These are phyloP conservation scores for Epinephelus fuscoguttatus DNA, from an alignment of 2,113 vertebrate species.

Conservation along the genomic window DNA sequence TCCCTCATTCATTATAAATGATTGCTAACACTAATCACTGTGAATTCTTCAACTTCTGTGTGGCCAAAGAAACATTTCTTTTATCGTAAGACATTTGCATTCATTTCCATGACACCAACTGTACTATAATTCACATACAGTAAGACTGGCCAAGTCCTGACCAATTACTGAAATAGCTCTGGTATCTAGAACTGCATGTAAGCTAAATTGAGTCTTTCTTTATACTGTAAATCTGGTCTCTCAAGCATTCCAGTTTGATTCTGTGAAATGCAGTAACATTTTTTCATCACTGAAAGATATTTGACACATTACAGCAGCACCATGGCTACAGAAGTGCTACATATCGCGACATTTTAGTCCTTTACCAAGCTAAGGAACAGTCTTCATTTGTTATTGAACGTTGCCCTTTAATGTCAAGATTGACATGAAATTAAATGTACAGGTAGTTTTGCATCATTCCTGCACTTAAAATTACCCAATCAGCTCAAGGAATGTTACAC, in stretches of 20 bases:
- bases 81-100: background rate
- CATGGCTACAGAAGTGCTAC: background rate
- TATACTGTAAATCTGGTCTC: background rate
- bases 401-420: background rate
- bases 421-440: background rate
- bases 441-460: background rate
- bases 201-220: background rate
- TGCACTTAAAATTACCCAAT: background rate
- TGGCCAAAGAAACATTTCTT: background rate
- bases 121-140: background rate
- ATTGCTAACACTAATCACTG: conserved; percentile 29
- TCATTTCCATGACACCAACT: too few species aligned
- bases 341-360: background rate
- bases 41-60: conserved; percentile 30
- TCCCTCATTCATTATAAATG: conserved; percentile 23
- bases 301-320: background rate
- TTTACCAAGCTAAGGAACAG: background rate
- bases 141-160: background rate
- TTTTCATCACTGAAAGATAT: background rate
- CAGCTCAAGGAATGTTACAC: background rate
- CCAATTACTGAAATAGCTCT: background rate
- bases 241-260: background rate
- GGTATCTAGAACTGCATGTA: background rate
- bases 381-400: background rate
- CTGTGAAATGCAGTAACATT: background rate